Percentiles rank a stretch among this genome's conserved stretches.
These are phyloP conservation scores for Scaptomyza hsui DNA, from an alignment of 1,140 invertebrate genomes.

Conservation along the genomic window DNA sequence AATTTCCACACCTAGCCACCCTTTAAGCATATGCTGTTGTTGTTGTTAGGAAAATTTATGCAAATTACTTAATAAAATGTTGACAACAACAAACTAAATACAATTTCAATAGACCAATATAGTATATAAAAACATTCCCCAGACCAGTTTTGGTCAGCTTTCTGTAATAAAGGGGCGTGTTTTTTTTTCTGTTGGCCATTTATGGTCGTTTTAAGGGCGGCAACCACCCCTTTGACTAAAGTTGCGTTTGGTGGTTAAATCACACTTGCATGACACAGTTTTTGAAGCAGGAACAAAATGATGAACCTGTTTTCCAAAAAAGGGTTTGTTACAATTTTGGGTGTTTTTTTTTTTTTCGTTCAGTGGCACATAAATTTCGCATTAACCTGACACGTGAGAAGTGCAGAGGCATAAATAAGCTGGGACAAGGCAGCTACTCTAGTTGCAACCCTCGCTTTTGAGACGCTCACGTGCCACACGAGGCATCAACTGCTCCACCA, in stretches of 20 bases:
- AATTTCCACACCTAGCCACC: conserved; percentile 40
- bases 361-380: conserved; percentile 64
- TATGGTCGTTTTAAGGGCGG: conserved; percentile 58
- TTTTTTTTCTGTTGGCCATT: conserved; percentile 61
- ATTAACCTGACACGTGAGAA: conserved; percentile 78
- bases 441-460: conserved; percentile 62
- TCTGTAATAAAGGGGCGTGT: conserved; percentile 40
- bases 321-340: conserved; percentile 3
- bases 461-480: conserved; percentile 62
- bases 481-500: conserved; percentile 37
- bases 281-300: conserved; percentile 37
- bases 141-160: conserved; percentile 12
- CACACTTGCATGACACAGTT: conserved; percentile 58
- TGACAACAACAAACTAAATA: conserved; percentile 74
- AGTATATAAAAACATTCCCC: conserved; percentile 10
- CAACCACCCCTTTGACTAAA: conserved; percentile 54
- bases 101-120: conserved; percentile 76
- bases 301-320: conserved; percentile 49
- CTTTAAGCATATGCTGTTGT: conserved; percentile 60
- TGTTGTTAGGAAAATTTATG: conserved; percentile 56
- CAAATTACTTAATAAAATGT: conserved; percentile 81
- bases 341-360: conserved; percentile 8
- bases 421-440: conserved; percentile 36
- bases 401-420: conserved; percentile 54
- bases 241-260: conserved; percentile 41